Conservation (phyloP, 2,888 invertebrate species). For the Acrobasis consociella region DNA sequence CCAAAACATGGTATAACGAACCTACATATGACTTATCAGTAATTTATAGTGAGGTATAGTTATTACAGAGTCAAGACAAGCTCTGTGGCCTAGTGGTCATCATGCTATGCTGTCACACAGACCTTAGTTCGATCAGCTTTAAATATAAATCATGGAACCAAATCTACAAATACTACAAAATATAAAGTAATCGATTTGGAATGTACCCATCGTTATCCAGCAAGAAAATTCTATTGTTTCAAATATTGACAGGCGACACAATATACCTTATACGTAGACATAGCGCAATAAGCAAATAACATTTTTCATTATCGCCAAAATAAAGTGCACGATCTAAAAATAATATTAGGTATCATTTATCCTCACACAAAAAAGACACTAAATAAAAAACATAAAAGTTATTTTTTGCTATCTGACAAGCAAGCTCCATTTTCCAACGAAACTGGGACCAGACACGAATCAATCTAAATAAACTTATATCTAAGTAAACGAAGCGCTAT, state of each 20-base stretch:
- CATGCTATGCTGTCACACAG: too few species aligned
- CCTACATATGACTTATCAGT: too few species aligned
- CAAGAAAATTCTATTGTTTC: slow-evolving; percentile 79
- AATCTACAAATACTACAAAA: too few species aligned
- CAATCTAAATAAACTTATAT: slow-evolving; percentile 76
- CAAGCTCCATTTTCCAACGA: slow-evolving; percentile 78
- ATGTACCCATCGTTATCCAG: slow-evolving; percentile 45
- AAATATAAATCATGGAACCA: too few species aligned
- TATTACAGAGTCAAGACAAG: too few species aligned
- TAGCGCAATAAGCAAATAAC: slow-evolving; percentile 79
- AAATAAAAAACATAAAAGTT: slow-evolving; percentile 59
- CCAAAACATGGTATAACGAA: too few species aligned
- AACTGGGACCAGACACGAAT: slow-evolving; percentile 64
- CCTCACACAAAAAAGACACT: slow-evolving; percentile 57
- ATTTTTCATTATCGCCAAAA: slow-evolving; percentile 41
- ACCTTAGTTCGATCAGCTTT: too few species aligned
- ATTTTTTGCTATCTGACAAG: slow-evolving; percentile 64
- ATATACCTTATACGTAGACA: slow-evolving; percentile 80
- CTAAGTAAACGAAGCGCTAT: too few species aligned
- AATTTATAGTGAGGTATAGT: too few species aligned
- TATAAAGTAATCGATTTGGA: too few species aligned
- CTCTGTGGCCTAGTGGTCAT: too few species aligned
- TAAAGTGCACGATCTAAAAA: too few species aligned
- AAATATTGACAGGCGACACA: slow-evolving; percentile 66
- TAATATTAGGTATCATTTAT: slow-evolving; percentile 36